Evolutionary conservation across 2,113 vertebrate genomes (phyloP).

Genomic region (Agapornis roseicollis): DNA sequence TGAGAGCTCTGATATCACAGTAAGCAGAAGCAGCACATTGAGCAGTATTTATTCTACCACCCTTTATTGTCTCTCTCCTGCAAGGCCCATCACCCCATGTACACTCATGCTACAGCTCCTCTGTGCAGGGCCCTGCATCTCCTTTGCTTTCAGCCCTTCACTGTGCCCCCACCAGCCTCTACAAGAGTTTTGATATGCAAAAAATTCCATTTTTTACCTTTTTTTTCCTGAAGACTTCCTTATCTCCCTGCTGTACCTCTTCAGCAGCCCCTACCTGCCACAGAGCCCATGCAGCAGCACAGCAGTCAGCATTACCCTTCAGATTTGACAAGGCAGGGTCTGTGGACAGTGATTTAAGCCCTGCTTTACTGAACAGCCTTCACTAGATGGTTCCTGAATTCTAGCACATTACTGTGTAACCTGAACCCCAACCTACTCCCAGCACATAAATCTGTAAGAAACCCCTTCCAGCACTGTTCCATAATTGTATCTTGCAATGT

Average conservation of each 20-base stretch:
- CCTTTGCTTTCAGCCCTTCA: background rate
- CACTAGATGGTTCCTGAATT: background rate
- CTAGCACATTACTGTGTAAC: background rate
- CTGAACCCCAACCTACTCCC: background rate
- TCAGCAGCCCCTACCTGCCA: background rate
- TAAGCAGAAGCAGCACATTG: background rate
- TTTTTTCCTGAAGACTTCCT: background rate
- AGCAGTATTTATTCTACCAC: background rate
- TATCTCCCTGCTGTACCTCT: background rate
- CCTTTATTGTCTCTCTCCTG: background rate
- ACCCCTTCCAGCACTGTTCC: background rate
- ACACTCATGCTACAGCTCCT: background rate
- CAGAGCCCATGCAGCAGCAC: background rate
- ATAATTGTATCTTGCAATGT: background rate
- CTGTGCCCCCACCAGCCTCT: background rate
- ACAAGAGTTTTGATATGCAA: background rate
- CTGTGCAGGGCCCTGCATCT: background rate
- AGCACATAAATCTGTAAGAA: background rate
- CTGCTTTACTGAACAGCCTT: background rate
- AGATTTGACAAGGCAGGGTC: background rate
- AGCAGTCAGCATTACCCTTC: background rate
- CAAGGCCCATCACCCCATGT: background rate
- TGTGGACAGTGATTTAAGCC: background rate
- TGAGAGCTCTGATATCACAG: background rate
- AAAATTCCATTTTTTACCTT: fast-evolving